Evolutionary conservation across 2,113 vertebrate genomes (phyloP).

Genomic region (Cynocephalus volans): DNA sequence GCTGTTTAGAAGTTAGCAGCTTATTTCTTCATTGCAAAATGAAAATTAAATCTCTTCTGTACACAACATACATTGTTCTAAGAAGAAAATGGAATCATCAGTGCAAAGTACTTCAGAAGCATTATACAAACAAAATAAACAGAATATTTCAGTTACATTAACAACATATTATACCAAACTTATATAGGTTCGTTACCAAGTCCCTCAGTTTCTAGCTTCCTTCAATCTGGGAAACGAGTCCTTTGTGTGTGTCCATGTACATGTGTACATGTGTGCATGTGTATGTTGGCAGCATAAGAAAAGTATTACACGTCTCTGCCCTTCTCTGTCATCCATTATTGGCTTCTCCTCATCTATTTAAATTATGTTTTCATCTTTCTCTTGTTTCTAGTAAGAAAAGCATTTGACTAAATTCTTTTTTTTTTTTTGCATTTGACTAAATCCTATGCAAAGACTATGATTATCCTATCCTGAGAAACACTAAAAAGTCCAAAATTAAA

Average conservation of each 20-base stretch:
- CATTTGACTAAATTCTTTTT: slow-evolving; percentile 47
- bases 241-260: neutral
- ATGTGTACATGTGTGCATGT: neutral
- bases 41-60: slow-evolving; percentile 52
- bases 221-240: neutral
- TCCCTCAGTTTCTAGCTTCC: neutral
- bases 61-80: neutral
- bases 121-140: slow-evolving; percentile 29
- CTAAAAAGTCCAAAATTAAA: slow-evolving; percentile 17
- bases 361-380: slow-evolving; percentile 17
- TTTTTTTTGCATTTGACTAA: slow-evolving; percentile 38
- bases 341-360: slow-evolving; percentile 4
- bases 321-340: neutral
- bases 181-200: neutral
- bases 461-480: neutral
- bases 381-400: slow-evolving; percentile 24
- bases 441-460: slow-evolving; percentile 31
- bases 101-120: slow-evolving; percentile 48
- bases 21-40: slow-evolving; percentile 43
- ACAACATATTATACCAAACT: neutral
- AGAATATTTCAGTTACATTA: slow-evolving; percentile 50
- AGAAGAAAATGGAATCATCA: slow-evolving; percentile 44
- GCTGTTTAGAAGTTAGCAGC: slow-evolving; percentile 4
- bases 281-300: neutral
- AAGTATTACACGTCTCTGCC: neutral